Percentiles rank a stretch among this genome's conserved stretches.
These are phyloP conservation scores for Craniophora ligustri DNA, from an alignment of 2,888 invertebrate species.

Conservation along the genomic window DNA sequence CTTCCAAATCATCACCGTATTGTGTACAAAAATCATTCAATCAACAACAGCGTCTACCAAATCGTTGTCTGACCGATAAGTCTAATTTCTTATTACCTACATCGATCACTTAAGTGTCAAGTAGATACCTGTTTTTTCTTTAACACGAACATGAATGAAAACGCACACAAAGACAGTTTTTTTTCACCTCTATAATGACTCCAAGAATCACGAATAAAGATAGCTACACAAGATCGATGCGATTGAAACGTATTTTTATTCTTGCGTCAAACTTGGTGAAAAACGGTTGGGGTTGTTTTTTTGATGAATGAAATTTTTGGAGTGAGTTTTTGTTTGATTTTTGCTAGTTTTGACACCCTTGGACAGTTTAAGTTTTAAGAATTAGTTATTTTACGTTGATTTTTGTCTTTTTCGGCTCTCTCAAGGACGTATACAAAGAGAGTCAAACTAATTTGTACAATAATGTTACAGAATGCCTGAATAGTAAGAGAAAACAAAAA, in stretches of 20 bases:
- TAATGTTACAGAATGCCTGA: too few relatives aligned
- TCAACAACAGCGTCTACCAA: slow-evolving; percentile 15
- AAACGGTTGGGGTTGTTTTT: slow-evolving; percentile 10
- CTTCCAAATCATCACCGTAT: slow-evolving; percentile 24
- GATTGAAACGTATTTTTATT: slow-evolving; percentile 42
- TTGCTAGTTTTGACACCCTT: slow-evolving; percentile 8
- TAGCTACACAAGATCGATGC: slow-evolving; percentile 30
- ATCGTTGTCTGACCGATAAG: slow-evolving; percentile 41
- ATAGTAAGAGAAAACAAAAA: too few relatives aligned
- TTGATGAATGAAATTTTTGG: slow-evolving; percentile 20
- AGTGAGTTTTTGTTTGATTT: slow-evolving; percentile 8
- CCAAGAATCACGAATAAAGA: slow-evolving; percentile 36
- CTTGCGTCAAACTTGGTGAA: slow-evolving; percentile 14
- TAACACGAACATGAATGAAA: slow-evolving; percentile 39
- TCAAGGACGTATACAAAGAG: too few relatives aligned
- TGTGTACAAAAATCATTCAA: slow-evolving; percentile 41
- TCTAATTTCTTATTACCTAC: slow-evolving; percentile 34
- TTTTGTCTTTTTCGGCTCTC: too few relatives aligned
- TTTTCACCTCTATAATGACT: slow-evolving; percentile 39
- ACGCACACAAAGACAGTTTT: slow-evolving; percentile 37
- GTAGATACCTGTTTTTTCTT: slow-evolving; percentile 32
- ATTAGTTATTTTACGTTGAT: too few relatives aligned
- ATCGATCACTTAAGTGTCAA: slow-evolving; percentile 38
- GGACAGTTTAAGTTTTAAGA: too few relatives aligned
- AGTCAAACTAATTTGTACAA: too few relatives aligned